These are phyloP conservation scores for Dendrolimus punctatus DNA, from an alignment of 1,140 invertebrate species.

Conservation along the genomic window DNA sequence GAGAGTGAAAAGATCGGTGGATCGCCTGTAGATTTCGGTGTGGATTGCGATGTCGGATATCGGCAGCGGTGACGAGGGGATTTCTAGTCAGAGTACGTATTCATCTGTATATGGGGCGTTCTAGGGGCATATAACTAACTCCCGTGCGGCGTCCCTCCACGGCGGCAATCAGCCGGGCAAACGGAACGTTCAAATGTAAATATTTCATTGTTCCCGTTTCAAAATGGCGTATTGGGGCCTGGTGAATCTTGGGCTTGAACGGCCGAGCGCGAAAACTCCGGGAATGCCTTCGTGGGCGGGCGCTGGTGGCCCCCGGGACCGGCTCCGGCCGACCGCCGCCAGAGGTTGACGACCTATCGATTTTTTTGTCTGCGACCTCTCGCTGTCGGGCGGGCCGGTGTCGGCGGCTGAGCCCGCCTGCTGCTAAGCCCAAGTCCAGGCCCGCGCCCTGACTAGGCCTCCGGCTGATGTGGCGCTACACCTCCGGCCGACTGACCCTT, in stretches of 20 bases:
- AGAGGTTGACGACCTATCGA: conserved; percentile 66
- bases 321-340: conserved; percentile 39
- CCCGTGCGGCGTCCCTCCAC: conserved; percentile 36
- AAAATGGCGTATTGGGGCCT: conserved; percentile 69
- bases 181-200: conserved; percentile 63
- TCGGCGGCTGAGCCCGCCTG: conserved; percentile 30
- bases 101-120: conserved; percentile 46
- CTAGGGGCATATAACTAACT: conserved; percentile 29
- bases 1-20: conserved; percentile 64
- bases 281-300: conserved; percentile 33
- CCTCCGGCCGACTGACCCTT: conserved; percentile 32
- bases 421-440: conserved; percentile 17
- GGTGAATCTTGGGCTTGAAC: conserved; percentile 40
- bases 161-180: conserved; percentile 31
- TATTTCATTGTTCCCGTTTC: conserved; percentile 72
- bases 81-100: conserved; percentile 81
- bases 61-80: conserved; percentile 80
- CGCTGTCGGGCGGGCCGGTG: conserved; percentile 58
- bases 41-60: conserved; percentile 80
- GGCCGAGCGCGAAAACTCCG: conserved; percentile 26
- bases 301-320: conserved; percentile 44
- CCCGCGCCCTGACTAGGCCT: conserved; percentile 32
- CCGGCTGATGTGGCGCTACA: conserved; percentile 56
- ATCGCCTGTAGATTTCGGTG: conserved; percentile 69
- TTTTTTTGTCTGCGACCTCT: conserved; percentile 72